Percentiles rank a stretch among this genome's conserved stretches.
Conservation (phyloP, 2,797 vertebrate genomes). For the Gobio occitaniae region DNA sequence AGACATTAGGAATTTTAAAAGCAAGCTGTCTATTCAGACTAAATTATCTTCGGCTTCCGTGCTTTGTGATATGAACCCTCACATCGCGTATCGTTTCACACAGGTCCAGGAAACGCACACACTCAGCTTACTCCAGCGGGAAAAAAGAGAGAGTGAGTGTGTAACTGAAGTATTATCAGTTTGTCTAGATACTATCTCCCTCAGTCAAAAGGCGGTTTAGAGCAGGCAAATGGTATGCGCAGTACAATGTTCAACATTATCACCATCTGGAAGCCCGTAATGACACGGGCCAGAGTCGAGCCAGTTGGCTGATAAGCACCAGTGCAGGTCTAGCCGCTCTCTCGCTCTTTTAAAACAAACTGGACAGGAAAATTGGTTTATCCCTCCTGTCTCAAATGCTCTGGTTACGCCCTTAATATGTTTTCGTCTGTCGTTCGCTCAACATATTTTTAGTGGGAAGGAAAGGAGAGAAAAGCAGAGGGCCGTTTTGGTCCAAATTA, state of each 20-base stretch:
- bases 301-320: conserved; percentile 47
- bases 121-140: conserved; percentile 31
- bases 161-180: conserved; percentile 73
- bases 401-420: conserved; percentile 69
- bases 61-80: conserved; percentile 68
- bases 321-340: conserved; percentile 55
- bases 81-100: conserved; percentile 61
- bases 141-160: conserved; percentile 43
- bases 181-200: conserved; percentile 73
- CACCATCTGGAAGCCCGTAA: conserved; percentile 77
- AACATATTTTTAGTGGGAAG: conserved; percentile 27
- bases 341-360: conserved; percentile 71
- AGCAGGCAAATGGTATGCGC: conserved; percentile 72
- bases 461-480: conserved; percentile 63
- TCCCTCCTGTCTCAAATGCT: conserved; percentile 70
- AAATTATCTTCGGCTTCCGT: conserved; percentile 62
- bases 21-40: conserved; percentile 59
- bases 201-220: conserved; percentile 69
- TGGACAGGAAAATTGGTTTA: conserved; percentile 79
- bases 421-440: conserved; percentile 28
- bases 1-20: conserved; percentile 60
- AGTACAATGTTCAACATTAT: conserved; percentile 77
- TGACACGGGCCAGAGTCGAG: conserved; percentile 62
- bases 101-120: conserved; percentile 46
- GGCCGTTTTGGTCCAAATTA: conserved; percentile 75